These are phyloP conservation scores for Naja naja DNA, from an alignment of 2,113 vertebrate species.

Conservation along the genomic window DNA sequence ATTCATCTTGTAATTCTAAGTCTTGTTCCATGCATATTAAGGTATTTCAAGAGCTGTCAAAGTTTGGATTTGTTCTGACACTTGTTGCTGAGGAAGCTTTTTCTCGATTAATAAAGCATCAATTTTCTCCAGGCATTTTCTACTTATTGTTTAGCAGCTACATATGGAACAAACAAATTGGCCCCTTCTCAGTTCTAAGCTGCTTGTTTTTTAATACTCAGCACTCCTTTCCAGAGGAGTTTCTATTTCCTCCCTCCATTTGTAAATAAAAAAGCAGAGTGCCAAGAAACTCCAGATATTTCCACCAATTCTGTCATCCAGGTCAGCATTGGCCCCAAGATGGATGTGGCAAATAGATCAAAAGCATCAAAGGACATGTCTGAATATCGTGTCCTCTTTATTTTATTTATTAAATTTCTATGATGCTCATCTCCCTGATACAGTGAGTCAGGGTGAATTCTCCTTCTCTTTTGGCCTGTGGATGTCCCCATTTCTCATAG, in stretches of 20 bases:
- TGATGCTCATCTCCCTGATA: background rate
- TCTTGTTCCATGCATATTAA: background rate
- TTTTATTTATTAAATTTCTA: background rate
- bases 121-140: background rate
- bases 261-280: background rate
- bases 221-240: background rate
- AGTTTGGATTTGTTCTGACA: background rate
- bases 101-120: background rate
- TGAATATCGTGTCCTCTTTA: background rate
- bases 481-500: background rate
- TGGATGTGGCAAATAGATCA: background rate
- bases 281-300: background rate
- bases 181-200: background rate
- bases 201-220: background rate
- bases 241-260: background rate
- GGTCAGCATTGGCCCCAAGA: background rate
- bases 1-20: background rate
- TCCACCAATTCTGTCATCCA: background rate
- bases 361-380: background rate
- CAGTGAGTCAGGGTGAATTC: background rate
- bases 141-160: background rate
- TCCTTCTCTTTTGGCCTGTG: background rate
- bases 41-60: background rate
- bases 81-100: background rate
- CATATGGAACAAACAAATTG: background rate